Evolutionary conservation across 2,888 invertebrate genomes (phyloP), one percentile per base, ranked within the genome.

Genomic region (Drosophila histrio): DNA sequence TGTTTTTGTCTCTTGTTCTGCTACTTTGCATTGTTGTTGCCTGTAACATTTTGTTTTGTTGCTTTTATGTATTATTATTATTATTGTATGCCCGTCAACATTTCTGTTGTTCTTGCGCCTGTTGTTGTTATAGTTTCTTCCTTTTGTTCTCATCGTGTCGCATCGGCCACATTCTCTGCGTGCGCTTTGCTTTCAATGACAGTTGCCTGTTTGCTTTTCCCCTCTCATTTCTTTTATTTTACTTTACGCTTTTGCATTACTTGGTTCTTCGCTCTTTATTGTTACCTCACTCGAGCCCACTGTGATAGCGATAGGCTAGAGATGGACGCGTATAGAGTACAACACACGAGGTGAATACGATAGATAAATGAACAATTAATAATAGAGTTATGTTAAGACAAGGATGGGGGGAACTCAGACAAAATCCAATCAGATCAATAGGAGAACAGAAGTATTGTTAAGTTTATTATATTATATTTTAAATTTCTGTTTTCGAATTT

Each of bases 1-100:
- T 83, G 87, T 82, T 82, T 53, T 72, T 69, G 83, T 85, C 63
- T 80, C 64, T 77, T 69, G 77, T 72, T 63, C 79, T 79, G 86
- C 79, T 83, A 74, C 67, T 88, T 87, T 66, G 49, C 67, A 75
- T 58, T 50, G 57, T 50, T 34, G 59, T 60, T 64, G 57, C 39
- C 54, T 4, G 66, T 68, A 59, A 62, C 77, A 71, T 76, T 72
- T 72, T 76, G 64, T 70, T 57, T 64, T 73, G 63, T 69, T 86
- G 61, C 79, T 54, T 36, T 38, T 50, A 60, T 54, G 47, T 56
- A 67, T 63, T 75, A 58, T 68, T 74, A 72, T 72, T 72, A 72
- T 72, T 72, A 72, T 61, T 60, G 43, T 72, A 64, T 56, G 70
- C 79, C 75, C 62, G 70, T 66, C 76, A 62, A 76, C 85, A 62